Evolutionary conservation across 2,888 invertebrate species (phyloP).

Genomic region (Lasioglossum villosulum): DNA sequence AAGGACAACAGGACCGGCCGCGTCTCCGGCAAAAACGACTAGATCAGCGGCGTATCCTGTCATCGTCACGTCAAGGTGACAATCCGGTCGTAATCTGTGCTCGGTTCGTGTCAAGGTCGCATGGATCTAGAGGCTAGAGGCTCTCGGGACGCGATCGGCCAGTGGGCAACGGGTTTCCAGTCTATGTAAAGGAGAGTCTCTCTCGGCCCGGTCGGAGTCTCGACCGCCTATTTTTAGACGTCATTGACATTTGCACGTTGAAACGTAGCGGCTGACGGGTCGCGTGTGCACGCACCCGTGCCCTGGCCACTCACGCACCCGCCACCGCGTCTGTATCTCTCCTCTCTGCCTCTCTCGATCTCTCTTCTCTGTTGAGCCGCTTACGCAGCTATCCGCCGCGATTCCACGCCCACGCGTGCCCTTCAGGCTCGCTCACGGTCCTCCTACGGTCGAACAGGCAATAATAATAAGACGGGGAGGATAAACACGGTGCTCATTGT

Average conservation of each 20-base stretch:
- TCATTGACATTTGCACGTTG: slow-evolving; percentile 79
- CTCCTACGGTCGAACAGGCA: slow-evolving; percentile 69
- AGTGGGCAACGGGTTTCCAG: slow-evolving; percentile 42
- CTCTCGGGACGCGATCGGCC: neutral
- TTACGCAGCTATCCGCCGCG: slow-evolving; percentile 39
- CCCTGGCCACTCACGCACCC: slow-evolving; percentile 26
- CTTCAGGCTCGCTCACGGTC: slow-evolving; percentile 67
- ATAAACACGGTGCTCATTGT: slow-evolving; percentile 69
- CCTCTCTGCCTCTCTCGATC: neutral
- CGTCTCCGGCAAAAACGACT: neutral
- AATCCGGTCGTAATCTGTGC: slow-evolving; percentile 11
- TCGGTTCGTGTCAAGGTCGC: slow-evolving; percentile 32
- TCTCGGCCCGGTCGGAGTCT: slow-evolving; percentile 1
- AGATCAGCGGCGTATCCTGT: neutral
- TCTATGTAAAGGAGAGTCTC: slow-evolving; percentile 50
- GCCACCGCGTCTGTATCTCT: neutral
- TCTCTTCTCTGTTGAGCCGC: neutral
- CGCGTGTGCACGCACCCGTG: slow-evolving; percentile 42
- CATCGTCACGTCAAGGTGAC: slow-evolving; percentile 30
- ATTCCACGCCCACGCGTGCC: slow-evolving; percentile 73
- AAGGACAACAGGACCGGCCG: neutral
- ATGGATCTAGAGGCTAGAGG: neutral
- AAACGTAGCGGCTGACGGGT: slow-evolving; percentile 45
- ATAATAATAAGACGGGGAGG: slow-evolving; percentile 71
- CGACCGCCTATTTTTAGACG: slow-evolving; percentile 75